Conservation (phyloP, 53 echinoderm and acorn worm species). For the Holothuria leucospilota region DNA sequence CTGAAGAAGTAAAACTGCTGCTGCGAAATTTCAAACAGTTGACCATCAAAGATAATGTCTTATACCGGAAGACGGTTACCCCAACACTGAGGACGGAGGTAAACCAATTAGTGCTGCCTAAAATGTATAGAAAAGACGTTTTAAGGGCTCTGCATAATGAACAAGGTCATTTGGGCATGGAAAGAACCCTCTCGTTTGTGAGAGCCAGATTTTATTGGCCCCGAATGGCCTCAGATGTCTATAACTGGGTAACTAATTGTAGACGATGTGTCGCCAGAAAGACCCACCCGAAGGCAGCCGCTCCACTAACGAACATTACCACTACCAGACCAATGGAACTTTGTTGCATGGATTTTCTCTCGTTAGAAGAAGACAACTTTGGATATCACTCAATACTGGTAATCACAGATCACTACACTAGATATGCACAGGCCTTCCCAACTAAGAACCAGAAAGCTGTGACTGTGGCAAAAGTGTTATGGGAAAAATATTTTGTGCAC, state of each 20-base stretch:
- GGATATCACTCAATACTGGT: slow-evolving; percentile 61
- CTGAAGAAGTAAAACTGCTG: slow-evolving; percentile 20
- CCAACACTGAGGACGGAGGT: background rate
- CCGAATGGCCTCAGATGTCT: slow-evolving; percentile 8
- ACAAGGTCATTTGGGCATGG: slow-evolving; percentile 55
- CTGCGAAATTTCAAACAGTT: slow-evolving; percentile 19
- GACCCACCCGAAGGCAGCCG: background rate
- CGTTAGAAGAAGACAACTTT: slow-evolving; percentile 46
- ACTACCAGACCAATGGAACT: slow-evolving; percentile 50
- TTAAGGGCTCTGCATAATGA: slow-evolving; percentile 16
- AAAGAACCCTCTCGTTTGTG: slow-evolving; percentile 39
- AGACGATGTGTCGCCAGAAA: slow-evolving; percentile 39
- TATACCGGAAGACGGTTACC: slow-evolving; percentile 22
- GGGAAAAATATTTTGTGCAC: slow-evolving; percentile 64
- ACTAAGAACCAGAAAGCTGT: slow-evolving; percentile 65
- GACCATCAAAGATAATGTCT: slow-evolving; percentile 7
- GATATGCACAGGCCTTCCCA: slow-evolving; percentile 29
- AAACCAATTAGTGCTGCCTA: slow-evolving; percentile 64
- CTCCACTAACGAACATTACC: slow-evolving; percentile 42
- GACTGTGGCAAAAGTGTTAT: slow-evolving; percentile 61
- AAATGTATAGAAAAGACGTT: background rate
- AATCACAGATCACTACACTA: slow-evolving; percentile 72
- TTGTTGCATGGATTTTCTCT: slow-evolving; percentile 55
- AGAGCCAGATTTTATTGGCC: slow-evolving; percentile 57
- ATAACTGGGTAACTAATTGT: slow-evolving; percentile 26